Evolutionary conservation across 2,797 vertebrate species (phyloP).

Genomic region (Parauchenoglanis ngamensis): DNA sequence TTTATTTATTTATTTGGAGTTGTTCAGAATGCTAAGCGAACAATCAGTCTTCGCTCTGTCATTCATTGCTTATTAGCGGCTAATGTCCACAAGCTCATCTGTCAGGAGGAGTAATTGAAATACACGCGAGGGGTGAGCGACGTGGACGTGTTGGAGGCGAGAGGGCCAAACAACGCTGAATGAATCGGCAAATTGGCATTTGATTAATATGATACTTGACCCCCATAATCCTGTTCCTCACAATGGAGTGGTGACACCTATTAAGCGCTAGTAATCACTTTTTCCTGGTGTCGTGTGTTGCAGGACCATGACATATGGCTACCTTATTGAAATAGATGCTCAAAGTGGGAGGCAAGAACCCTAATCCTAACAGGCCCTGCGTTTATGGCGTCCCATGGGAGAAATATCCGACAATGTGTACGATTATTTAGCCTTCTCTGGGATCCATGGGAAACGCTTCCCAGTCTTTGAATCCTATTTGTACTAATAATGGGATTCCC

Average conservation of each 20-base stretch:
- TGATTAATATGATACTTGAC: conserved; percentile 62
- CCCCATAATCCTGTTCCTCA: conserved; percentile 54
- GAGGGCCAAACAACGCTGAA: conserved; percentile 42
- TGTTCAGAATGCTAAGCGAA: background rate
- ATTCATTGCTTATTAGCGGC: conserved; percentile 33
- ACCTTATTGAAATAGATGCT: conserved; percentile 62
- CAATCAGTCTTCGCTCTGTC: conserved; percentile 20
- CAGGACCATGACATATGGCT: conserved; percentile 62
- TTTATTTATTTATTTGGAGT: background rate
- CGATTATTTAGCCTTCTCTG: conserved; percentile 63
- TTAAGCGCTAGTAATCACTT: conserved; percentile 56
- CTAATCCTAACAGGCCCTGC: conserved; percentile 61
- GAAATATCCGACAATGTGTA: conserved; percentile 61
- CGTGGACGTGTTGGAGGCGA: conserved; percentile 31
- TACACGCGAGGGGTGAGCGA: conserved; percentile 46
- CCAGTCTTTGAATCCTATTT: conserved; percentile 62
- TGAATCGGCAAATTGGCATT: conserved; percentile 53
- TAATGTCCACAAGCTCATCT: conserved; percentile 54
- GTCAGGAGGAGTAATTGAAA: conserved; percentile 56
- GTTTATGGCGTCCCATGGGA: conserved; percentile 61
- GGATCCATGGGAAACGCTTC: conserved; percentile 69
- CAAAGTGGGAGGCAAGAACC: conserved; percentile 56
- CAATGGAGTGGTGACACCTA: conserved; percentile 56
- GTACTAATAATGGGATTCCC: conserved; percentile 66
- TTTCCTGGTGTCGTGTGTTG: conserved; percentile 50